Percentiles rank a stretch among this genome's conserved stretches.
Conservation (phyloP, 2,797 vertebrate species). For the Falco rusticolus region DNA sequence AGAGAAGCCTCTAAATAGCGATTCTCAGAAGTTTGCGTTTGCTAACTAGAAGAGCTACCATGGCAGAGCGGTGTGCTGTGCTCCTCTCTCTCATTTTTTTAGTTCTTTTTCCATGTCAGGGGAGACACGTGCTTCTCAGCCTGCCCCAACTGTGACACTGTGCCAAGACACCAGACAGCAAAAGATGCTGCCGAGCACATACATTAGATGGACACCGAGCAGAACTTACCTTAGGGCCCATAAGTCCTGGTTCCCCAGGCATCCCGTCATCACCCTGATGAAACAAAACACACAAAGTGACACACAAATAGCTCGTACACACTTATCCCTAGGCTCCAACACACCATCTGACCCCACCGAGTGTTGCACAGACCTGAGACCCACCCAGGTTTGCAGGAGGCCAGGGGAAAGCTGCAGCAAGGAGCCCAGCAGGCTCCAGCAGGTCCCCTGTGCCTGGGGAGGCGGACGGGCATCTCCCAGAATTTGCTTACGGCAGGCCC, state of each 20-base stretch:
- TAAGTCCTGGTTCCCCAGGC: conserved; percentile 82
- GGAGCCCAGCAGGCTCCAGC: background rate
- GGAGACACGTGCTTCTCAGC: background rate
- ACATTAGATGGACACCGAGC: background rate
- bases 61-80: too few relatives aligned
- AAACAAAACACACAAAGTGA: background rate
- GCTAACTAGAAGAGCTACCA: background rate
- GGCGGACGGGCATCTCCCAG: background rate
- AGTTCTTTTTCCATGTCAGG: background rate
- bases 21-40: background rate
- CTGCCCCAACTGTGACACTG: background rate
- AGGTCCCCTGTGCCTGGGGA: rapidly evolving
- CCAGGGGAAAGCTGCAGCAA: background rate
- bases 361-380: background rate
- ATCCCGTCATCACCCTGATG: conserved; percentile 86
- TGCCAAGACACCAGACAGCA: background rate
- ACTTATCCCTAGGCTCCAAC: background rate
- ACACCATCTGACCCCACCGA: background rate
- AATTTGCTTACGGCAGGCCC: background rate
- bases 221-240: conserved; percentile 83
- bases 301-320: background rate
- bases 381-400: background rate
- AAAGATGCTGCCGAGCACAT: background rate
- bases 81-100: background rate
- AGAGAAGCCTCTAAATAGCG: background rate